Conservation (phyloP, 1,140 invertebrate genomes). For the Hirudo medicinalis region DNA sequence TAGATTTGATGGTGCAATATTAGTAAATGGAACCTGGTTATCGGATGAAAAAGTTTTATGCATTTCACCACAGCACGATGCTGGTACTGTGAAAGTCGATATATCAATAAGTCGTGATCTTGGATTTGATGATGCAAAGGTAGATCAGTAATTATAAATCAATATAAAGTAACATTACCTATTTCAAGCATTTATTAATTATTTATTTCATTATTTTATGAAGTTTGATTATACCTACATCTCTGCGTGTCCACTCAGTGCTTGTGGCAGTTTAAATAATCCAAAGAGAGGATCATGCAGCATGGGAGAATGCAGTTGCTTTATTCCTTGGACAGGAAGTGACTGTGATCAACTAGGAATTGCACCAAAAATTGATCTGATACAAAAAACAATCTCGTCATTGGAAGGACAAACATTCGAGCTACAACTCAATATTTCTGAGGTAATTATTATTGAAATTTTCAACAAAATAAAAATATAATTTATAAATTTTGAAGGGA, state of each 20-base stretch:
- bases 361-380: constrained; percentile 16
- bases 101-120: neutral
- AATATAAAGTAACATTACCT: no score
- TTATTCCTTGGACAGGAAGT: constrained; percentile 25
- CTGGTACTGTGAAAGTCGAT: no score
- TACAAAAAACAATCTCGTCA: neutral
- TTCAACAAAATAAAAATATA: neutral
- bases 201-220: no score
- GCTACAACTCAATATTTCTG: constrained; percentile 19
- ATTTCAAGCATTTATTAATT: no score
- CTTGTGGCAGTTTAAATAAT: constrained; percentile 23
- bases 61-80: constrained; percentile 15
- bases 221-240: constrained; percentile 25
- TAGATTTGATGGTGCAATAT: constrained; percentile 21
- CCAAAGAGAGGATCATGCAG: constrained; percentile 25
- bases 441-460: constrained; percentile 14
- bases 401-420: constrained; percentile 20
- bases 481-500: constrained; percentile 19
- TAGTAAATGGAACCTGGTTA: constrained; percentile 23
- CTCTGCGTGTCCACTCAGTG: constrained; percentile 23
- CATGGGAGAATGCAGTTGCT: constrained; percentile 25
- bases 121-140: neutral
- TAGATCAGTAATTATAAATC: no score
- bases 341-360: constrained; percentile 22
- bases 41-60: constrained; percentile 24